Evolutionary conservation across 64 coral and sea anemone species (phyloP).

Genomic region (Astreopora myriophthalma): DNA sequence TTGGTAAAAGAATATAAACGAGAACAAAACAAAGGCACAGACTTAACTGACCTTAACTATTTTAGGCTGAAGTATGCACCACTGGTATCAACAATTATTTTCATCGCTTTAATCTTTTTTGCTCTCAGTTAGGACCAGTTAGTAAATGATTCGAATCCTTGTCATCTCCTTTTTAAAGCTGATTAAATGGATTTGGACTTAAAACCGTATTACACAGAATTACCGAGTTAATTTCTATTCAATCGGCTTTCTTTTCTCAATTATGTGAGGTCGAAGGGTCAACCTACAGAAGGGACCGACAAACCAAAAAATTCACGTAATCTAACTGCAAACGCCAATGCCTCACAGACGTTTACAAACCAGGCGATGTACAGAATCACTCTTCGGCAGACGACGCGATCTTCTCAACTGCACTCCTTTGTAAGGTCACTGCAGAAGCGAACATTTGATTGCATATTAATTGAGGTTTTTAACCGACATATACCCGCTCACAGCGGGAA

Average conservation of each 20-base stretch:
- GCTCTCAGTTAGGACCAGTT: too few species aligned
- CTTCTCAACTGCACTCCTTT: not conserved
- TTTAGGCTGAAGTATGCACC: too few species aligned
- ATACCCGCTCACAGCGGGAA: not conserved
- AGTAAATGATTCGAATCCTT: too few species aligned
- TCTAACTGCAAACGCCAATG: not conserved
- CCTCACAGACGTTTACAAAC: not conserved
- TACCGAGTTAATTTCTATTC: not conserved
- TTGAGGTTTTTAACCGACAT: not conserved
- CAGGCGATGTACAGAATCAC: not conserved
- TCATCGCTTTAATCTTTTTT: not conserved
- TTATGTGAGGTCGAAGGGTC: not conserved
- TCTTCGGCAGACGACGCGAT: not conserved
- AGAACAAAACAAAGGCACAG: not conserved
- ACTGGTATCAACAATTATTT: too few species aligned
- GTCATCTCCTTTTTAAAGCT: too few species aligned
- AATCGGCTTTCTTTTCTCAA: not conserved
- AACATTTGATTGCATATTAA: not conserved
- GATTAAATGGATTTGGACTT: too few species aligned
- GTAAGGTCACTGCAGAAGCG: too few species aligned
- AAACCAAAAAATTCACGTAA: not conserved
- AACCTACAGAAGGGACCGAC: not conserved
- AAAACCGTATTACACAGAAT: too few species aligned
- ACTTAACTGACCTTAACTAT: not conserved
- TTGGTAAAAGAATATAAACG: not conserved